Evolutionary conservation across 2,797 vertebrate species (phyloP), one percentile per base, ranked within the genome.

Genomic region (Telmatherina bonti): DNA sequence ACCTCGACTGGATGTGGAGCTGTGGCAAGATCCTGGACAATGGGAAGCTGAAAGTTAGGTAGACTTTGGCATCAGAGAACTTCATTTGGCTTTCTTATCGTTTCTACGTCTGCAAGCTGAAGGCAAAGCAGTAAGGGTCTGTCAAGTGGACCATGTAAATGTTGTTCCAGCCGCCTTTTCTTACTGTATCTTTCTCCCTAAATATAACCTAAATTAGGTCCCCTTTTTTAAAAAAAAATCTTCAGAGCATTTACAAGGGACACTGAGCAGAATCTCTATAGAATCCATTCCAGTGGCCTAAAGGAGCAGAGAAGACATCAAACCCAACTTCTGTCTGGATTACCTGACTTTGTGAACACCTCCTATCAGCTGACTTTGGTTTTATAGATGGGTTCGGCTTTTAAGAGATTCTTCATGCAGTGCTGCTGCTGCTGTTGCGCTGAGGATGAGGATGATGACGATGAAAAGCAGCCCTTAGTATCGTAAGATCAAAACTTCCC

Each of bases 381-480:
- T 31, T 45, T 52, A 73, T 33, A 75, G 43, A 93, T 93, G 92
- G 94, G 93, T 77, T 72, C 89, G 1, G 64, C 84, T 52, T 90
- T 93, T 2, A 85, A 11, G 43, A 90, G 41, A 70, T 88, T 91
- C 79, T 92, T 79, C 69, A 43, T 84, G 78, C 79, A 71, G 69
- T 94, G 86, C 77, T 96, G 94, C 88, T 95, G 94, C 84, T 94
- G 92, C 72, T 93, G 90, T 43, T 58, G 22, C 5, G 79, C 38
- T 0, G 81, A 74, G 0, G 84, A 88, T 0, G 85, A 85, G 0
- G 91, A 89, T 0, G 91, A 93, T 0, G 86, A 93, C 0, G 93
- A 94, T 1, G 94, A 95, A 76, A 95, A 95, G 89, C 88, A 88
- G 75, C 90, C 93, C 41, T 76, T 94, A 65, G 33, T 95, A 35